Conservation (phyloP, 64 coral and sea anemone species). For the Anthopleura sola region DNA sequence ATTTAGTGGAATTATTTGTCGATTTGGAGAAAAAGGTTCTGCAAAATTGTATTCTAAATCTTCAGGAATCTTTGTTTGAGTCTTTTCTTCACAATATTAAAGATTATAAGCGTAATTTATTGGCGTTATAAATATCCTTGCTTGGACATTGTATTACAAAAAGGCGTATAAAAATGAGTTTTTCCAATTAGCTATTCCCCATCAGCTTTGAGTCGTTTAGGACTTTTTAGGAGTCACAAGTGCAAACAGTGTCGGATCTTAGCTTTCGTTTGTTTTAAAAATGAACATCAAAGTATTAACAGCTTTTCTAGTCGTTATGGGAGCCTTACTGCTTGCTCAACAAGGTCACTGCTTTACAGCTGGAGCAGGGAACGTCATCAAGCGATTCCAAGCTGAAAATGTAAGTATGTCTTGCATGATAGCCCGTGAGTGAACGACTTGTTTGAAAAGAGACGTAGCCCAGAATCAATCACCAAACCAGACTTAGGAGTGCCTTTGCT, state of each 20-base stretch:
- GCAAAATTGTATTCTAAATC: background rate
- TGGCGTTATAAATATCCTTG: background rate
- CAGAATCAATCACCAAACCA: too few species aligned
- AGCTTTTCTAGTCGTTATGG: background rate
- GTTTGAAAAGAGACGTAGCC: too few species aligned
- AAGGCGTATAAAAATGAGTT: background rate
- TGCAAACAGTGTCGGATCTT: background rate
- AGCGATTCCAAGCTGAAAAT: slow-evolving; percentile 2
- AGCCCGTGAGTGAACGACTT: too few species aligned
- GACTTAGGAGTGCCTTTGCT: too few species aligned
- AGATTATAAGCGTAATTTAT: background rate
- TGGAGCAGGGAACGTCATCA: background rate
- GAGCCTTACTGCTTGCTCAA: background rate
- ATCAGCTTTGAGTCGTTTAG: background rate
- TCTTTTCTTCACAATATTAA: background rate
- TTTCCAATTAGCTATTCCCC: background rate
- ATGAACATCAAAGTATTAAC: background rate
- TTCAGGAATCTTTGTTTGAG: background rate
- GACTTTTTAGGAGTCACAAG: background rate
- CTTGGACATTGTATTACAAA: background rate
- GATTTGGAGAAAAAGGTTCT: background rate
- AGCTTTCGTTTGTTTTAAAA: background rate
- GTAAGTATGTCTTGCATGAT: background rate
- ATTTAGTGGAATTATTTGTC: background rate
- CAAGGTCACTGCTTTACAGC: background rate